phyloP scores from a whole-genome alignment of 2,888 invertebrate species.

The Archips crataeganus region DNA sequence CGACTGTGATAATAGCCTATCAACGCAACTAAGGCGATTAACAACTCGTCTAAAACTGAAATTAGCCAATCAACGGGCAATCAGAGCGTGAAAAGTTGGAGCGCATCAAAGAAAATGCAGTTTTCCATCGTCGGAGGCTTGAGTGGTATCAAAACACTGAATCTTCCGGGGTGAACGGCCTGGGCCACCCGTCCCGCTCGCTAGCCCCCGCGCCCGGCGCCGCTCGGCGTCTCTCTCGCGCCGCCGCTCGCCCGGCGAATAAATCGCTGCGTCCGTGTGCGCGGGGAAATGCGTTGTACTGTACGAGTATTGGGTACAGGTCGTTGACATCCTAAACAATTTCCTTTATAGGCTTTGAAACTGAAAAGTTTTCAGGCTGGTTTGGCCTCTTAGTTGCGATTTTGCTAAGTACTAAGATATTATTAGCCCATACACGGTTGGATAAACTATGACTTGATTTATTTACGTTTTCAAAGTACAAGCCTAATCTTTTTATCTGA shows the following conservation, averaged over 20 bases:
- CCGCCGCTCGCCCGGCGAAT: conserved; percentile 67
- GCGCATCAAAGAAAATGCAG: conserved; percentile 83
- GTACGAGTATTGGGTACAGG: conserved; percentile 80
- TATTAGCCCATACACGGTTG: neutral
- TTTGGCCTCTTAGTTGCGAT: neutral
- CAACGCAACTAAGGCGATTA: neutral
- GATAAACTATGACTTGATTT: neutral
- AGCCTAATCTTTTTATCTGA: neutral
- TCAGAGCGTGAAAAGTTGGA: conserved; percentile 82
- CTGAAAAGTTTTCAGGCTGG: conserved; percentile 27
- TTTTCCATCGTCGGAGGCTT: conserved; percentile 81
- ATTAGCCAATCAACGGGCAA: conserved; percentile 68
- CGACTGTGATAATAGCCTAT: neutral
- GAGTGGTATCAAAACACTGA: conserved; percentile 84
- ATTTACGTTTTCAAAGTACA: neutral
- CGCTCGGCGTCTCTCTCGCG: conserved; percentile 60
- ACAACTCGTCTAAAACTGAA: conserved; percentile 56
- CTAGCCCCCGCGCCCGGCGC: conserved; percentile 55
- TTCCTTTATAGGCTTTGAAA: conserved; percentile 54
- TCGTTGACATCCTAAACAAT: conserved; percentile 78
- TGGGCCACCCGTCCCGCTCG: conserved; percentile 66
- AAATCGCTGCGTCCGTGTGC: conserved; percentile 76
- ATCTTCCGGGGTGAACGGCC: conserved; percentile 85
- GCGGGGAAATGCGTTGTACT: conserved; percentile 81
- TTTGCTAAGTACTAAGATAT: neutral